Evolutionary conservation across 1,140 invertebrate species (phyloP).

Genomic region (Drosophila bipectinata): DNA sequence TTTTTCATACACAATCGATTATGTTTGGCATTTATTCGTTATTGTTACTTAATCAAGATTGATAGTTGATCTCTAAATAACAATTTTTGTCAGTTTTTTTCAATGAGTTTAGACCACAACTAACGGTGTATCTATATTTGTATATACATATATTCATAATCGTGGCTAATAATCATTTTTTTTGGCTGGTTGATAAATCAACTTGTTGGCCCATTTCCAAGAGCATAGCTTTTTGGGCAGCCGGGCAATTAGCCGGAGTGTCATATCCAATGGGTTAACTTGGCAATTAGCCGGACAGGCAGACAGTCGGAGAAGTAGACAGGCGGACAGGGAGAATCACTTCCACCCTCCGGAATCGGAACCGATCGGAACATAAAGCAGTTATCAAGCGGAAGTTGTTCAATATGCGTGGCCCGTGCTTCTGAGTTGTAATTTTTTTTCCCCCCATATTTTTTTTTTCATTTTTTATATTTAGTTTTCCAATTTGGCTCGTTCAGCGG

Average conservation of each 20-base stretch:
- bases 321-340: slow-evolving; percentile 17
- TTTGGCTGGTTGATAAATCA: slow-evolving; percentile 18
- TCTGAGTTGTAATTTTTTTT: background rate
- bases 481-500: slow-evolving; percentile 39
- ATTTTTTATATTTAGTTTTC: background rate
- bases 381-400: slow-evolving; percentile 67
- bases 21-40: background rate
- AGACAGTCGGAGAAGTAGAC: background rate
- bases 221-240: slow-evolving; percentile 21
- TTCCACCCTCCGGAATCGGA: slow-evolving; percentile 21
- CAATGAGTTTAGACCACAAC: too few relatives aligned
- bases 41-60: background rate
- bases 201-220: slow-evolving; percentile 34
- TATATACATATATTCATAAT: background rate
- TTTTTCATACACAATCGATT: slow-evolving; percentile 37
- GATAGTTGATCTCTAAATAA: background rate
- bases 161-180: slow-evolving; percentile 8
- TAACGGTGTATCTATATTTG: too few relatives aligned
- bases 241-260: slow-evolving; percentile 60
- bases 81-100: too few relatives aligned
- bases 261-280: slow-evolving; percentile 70
- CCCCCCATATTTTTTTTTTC: background rate
- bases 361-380: slow-evolving; percentile 26
- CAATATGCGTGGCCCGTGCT: slow-evolving; percentile 70
- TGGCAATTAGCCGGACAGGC: slow-evolving; percentile 56